These are phyloP conservation scores for Luperina nickerlii DNA, from an alignment of 2,888 invertebrate species.

Conservation along the genomic window DNA sequence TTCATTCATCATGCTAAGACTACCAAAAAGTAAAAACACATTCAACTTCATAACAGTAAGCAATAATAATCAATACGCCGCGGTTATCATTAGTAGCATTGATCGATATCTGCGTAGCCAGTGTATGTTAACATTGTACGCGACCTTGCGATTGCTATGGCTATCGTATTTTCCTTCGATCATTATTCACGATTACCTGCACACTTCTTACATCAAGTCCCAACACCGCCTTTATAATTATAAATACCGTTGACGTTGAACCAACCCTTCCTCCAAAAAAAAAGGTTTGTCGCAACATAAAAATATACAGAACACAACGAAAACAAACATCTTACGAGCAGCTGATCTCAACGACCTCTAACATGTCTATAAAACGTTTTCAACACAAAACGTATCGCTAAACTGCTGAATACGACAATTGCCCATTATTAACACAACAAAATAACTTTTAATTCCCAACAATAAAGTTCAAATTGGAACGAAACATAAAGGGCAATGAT, in stretches of 20 bases:
- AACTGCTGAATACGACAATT: conserved; percentile 79
- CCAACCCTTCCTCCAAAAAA: conserved; percentile 30
- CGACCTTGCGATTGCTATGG: conserved; percentile 22
- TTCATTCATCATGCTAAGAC: no score
- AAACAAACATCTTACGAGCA: conserved; percentile 71
- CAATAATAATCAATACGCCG: conserved; percentile 13
- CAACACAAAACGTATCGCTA: conserved; percentile 83
- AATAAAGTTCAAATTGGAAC: conserved; percentile 81
- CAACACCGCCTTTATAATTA: conserved; percentile 10
- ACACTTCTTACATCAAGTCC: neutral
- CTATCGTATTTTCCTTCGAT: neutral
- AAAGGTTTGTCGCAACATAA: conserved; percentile 51
- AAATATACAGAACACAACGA: conserved; percentile 58
- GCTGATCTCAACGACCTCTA: conserved; percentile 79
- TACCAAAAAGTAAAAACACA: neutral
- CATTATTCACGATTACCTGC: conserved; percentile 31
- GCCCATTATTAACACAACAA: conserved; percentile 65
- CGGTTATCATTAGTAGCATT: conserved; percentile 25
- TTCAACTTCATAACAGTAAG: neutral
- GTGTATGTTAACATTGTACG: conserved; percentile 2
- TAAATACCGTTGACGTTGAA: conserved; percentile 12
- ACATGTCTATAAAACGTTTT: conserved; percentile 83
- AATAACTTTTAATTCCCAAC: conserved; percentile 68
- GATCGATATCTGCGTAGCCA: conserved; percentile 14
- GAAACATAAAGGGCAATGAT: conserved; percentile 79